Base-by-base conservation (phyloP, 2,797 vertebrate species). In the Periophthalmus magnuspinnatus region DNA sequence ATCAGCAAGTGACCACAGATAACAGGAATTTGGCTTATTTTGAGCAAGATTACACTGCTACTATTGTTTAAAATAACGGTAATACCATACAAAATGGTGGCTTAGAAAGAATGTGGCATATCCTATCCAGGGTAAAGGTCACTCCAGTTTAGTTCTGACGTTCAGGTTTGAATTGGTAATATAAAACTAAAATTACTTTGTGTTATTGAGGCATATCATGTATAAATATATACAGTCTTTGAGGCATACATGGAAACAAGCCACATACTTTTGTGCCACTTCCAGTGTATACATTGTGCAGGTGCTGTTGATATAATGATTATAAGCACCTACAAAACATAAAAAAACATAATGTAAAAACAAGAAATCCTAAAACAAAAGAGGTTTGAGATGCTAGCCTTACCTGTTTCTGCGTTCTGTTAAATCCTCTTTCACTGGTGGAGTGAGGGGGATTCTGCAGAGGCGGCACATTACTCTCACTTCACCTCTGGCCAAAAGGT, bases 391-490 rank as follows among this genome's bases (percentile, higher is more conserved):
- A 13, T 63, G 36, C 13, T 17, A 45, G 36, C 61, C 71, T 82
- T 63, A 67, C 74, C 61, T 60, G 65, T 70, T 64, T 55, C 56
- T 65, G 50, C 81, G 75, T 55, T 73, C 56, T 77, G 65, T 66
- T 68, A 60, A 67, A 52, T 45, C 79, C 22, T 79, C 73, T 72
- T 85, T 77, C 77, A 75, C 76, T 67, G 67, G 57, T 62, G 73
- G 68, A 69, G 72, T 86, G 82, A 84, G 57, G 24, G 58, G 65
- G 71, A 85, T 85, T 85, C 81, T 92, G 92, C 90, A 90, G 93
- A 92, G 93, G 93, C 88, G 90, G 87, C 73, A 75, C 90, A 93
- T 92, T 93, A 93, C 89, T 90, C 88, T 83, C 76, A 71, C 77
- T 79, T 79, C 84, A 82, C 79, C 77, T 79, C 64, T 80, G 84